phyloP scores from a whole-genome alignment of 2,797 vertebrate species.

The Alfaro cultratus region DNA sequence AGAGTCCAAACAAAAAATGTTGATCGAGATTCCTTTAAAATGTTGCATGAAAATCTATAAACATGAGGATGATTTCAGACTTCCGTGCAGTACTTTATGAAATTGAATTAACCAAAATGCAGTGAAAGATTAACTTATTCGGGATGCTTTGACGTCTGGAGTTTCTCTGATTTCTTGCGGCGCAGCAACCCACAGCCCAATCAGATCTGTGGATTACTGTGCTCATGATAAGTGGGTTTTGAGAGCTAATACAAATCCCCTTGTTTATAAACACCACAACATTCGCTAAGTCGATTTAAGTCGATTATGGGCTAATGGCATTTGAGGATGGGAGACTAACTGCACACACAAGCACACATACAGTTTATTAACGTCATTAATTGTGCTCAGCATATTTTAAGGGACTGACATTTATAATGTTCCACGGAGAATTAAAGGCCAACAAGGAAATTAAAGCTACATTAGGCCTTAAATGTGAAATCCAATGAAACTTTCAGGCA shows the following conservation, averaged over 20 bases:
- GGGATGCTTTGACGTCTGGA: neutral
- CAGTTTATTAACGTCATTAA: slow-evolving; percentile 40
- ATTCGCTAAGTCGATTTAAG: slow-evolving; percentile 68
- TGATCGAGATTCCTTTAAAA: neutral
- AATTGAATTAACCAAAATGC: neutral
- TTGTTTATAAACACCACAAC: slow-evolving; percentile 75
- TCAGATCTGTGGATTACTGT: slow-evolving; percentile 71
- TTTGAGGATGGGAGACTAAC: slow-evolving; percentile 31
- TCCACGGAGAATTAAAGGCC: slow-evolving; percentile 28
- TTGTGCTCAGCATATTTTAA: slow-evolving; percentile 34
- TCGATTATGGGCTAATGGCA: slow-evolving; percentile 72
- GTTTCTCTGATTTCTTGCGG: slow-evolving; percentile 20
- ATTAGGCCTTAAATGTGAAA: slow-evolving; percentile 29
- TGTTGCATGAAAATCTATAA: neutral
- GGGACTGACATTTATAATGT: slow-evolving; percentile 38
- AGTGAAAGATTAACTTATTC: neutral
- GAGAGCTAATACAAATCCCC: slow-evolving; percentile 72
- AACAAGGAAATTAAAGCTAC: slow-evolving; percentile 35
- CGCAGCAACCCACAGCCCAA: slow-evolving; percentile 48
- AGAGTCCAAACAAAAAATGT: neutral
- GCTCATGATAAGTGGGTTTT: slow-evolving; percentile 72
- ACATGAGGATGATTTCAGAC: neutral
- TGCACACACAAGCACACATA: slow-evolving; percentile 15
- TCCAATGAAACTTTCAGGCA: slow-evolving; percentile 15
- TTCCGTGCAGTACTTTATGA: neutral